These are phyloP conservation scores for Poeciliopsis occidentalis DNA, from an alignment of 2,113 vertebrate species.

Conservation along the genomic window DNA sequence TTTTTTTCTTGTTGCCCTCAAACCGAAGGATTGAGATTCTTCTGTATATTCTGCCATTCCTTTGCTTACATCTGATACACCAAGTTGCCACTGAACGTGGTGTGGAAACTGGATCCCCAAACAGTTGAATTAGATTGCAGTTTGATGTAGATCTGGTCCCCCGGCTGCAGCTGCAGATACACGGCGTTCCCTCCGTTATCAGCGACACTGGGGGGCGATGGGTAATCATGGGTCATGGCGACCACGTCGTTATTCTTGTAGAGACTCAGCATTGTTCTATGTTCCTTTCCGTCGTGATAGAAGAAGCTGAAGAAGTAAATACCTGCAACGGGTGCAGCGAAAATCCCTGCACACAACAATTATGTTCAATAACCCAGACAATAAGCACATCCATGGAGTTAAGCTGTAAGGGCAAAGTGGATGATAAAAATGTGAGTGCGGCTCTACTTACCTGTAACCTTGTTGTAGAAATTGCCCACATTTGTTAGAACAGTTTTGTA, in stretches of 20 bases:
- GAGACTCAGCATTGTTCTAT: accelerated
- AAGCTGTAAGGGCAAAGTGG: no score
- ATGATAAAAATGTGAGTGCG: no score
- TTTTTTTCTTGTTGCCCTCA: no score
- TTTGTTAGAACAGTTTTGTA: no score
- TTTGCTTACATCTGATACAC: accelerated
- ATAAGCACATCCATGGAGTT: no score
- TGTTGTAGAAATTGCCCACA: no score
- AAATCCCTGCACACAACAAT: no score
- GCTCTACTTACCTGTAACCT: no score
- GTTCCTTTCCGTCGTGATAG: neutral
- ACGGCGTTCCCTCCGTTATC: slow-evolving; percentile 35
- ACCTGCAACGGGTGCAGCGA: neutral
- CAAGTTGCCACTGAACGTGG: slow-evolving; percentile 2
- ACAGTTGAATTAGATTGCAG: neutral
- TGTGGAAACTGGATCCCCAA: neutral
- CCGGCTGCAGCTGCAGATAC: slow-evolving; percentile 22
- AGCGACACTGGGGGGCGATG: neutral
- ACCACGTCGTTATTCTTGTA: neutral
- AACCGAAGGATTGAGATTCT: no score
- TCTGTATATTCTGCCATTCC: no score
- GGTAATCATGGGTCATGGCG: accelerated
- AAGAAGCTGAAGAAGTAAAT: slow-evolving; percentile 20
- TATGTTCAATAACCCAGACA: no score
- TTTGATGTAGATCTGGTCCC: neutral